Evolutionary conservation across 2,888 invertebrate genomes (phyloP).

Genomic region (Onchidella celtica): DNA sequence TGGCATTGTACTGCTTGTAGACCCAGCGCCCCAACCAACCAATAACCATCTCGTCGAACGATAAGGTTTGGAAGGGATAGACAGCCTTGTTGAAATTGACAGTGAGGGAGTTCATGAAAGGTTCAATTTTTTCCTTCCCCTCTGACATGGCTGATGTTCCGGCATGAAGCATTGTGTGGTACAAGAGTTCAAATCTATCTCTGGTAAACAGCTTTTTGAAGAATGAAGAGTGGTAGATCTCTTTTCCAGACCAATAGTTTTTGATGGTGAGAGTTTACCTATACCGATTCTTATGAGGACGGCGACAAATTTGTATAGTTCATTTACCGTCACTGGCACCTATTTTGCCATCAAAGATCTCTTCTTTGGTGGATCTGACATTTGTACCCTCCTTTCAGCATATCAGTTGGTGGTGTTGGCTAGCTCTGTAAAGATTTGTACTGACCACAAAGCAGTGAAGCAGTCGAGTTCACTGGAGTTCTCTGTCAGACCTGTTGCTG

Average conservation of each 20-base stretch:
- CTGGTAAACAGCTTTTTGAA: not conserved
- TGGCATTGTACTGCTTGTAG: not conserved
- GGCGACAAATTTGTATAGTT: not conserved
- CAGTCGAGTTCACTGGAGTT: no score
- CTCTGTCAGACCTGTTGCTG: no score
- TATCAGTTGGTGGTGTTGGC: no score
- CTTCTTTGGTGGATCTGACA: no score
- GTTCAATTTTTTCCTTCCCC: not conserved
- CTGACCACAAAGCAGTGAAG: no score
- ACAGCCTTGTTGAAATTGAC: not conserved
- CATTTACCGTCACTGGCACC: not conserved
- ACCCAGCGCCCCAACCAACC: not conserved
- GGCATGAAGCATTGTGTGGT: constrained; percentile 5
- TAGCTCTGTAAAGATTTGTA: no score
- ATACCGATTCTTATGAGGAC: not conserved
- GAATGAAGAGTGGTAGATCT: not conserved
- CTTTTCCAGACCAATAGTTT: not conserved
- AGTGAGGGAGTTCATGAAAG: not conserved
- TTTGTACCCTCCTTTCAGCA: no score
- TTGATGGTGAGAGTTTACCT: not conserved
- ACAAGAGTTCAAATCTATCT: not conserved
- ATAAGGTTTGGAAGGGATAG: not conserved
- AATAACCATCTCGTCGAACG: no score
- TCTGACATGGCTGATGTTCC: not conserved
- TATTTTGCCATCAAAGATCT: not conserved